These are phyloP conservation scores for Nannobrachium achirus DNA, from an alignment of 2,113 vertebrate genomes.

Conservation along the genomic window DNA sequence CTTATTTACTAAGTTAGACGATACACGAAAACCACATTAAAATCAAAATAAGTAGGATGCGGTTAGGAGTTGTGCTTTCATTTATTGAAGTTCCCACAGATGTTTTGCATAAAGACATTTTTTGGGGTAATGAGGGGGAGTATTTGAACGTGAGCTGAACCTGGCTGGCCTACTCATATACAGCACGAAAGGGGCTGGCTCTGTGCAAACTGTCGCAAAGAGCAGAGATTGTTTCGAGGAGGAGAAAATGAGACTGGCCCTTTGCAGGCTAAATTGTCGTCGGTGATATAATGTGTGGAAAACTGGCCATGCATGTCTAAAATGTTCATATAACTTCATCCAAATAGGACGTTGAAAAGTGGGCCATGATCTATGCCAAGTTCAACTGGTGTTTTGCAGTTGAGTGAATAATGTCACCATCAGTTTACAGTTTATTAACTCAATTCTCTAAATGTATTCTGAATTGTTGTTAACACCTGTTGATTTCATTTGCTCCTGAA, in stretches of 20 bases:
- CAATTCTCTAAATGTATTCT: no score
- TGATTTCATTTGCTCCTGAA: background rate
- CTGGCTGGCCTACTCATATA: constrained; percentile 48
- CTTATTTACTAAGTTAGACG: constrained; percentile 80
- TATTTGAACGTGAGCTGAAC: constrained; percentile 75
- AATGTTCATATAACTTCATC: constrained; percentile 19
- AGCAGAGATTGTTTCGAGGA: background rate
- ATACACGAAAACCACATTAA: constrained; percentile 84
- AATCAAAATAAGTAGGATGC: constrained; percentile 82
- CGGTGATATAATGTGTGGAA: background rate
- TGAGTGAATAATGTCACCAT: no score
- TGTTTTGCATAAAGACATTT: constrained; percentile 84
- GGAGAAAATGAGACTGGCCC: constrained; percentile 25
- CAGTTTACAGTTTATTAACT: no score
- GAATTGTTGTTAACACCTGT: constrained; percentile 28
- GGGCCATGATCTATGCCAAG: background rate
- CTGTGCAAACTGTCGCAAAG: constrained; percentile 30
- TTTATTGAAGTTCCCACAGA: constrained; percentile 81
- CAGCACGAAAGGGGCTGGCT: constrained; percentile 29
- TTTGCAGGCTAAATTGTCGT: constrained; percentile 5
- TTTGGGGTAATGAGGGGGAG: constrained; percentile 72
- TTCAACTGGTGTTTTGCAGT: background rate
- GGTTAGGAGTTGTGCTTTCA: constrained; percentile 79
- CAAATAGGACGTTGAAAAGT: background rate
- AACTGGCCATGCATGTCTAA: constrained; percentile 2